A percentile compares a stretch with the other conserved stretches of the same genome.
Evolutionary conservation across 2,797 vertebrate genomes (phyloP).

Genomic region (Hypotaenidia philippensis): DNA sequence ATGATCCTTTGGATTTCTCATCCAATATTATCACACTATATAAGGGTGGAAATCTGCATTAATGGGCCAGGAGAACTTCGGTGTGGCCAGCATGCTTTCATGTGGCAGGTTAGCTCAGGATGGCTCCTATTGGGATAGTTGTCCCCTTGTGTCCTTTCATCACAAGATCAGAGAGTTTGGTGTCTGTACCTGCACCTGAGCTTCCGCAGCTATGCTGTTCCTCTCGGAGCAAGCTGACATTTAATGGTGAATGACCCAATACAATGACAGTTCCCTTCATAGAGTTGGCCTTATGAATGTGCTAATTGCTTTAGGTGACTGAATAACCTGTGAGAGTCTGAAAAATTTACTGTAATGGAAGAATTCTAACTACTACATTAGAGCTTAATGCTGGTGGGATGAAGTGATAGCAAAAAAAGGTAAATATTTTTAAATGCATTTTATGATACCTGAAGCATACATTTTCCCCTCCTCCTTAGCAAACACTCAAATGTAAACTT

Average conservation of each 20-base stretch:
- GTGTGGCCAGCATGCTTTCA: background rate
- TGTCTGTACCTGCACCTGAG: background rate
- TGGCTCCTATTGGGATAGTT: accelerated
- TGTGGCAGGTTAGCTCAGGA: background rate
- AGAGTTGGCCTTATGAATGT: background rate
- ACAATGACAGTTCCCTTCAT: background rate
- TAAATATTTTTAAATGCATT: background rate
- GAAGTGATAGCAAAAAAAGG: background rate
- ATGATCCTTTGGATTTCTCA: background rate
- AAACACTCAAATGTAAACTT: background rate
- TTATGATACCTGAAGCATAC: background rate
- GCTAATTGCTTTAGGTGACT: background rate
- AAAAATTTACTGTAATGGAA: background rate
- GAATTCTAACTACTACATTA: background rate
- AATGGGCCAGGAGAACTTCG: background rate
- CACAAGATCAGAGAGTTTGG: background rate
- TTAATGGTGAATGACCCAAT: background rate
- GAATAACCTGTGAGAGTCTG: background rate
- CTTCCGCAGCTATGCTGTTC: background rate
- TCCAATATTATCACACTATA: background rate
- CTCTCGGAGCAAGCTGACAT: background rate
- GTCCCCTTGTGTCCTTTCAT: background rate
- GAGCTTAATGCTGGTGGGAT: background rate
- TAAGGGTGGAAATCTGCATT: background rate
- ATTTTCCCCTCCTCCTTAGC: background rate